phyloP scores from a whole-genome alignment of 2,113 vertebrate species.

The Calidris pygmaea region DNA sequence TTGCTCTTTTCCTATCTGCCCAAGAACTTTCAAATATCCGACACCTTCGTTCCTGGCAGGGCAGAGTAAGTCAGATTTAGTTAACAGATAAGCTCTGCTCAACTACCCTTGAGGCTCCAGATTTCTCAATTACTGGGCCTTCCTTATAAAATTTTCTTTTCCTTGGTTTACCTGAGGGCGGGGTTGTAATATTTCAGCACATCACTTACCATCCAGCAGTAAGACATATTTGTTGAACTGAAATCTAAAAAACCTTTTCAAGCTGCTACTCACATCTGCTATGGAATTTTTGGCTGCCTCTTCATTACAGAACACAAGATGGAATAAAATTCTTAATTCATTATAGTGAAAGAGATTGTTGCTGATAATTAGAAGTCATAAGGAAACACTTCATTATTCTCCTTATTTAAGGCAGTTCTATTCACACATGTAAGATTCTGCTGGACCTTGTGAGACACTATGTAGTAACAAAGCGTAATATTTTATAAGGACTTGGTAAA shows the following conservation, averaged over 20 bases:
- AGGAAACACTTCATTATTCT: background rate
- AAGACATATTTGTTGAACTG: background rate
- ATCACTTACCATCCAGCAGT: background rate
- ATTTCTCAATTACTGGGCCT: background rate
- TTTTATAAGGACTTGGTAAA: conserved; percentile 73
- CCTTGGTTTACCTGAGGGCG: background rate
- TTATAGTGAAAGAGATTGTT: background rate
- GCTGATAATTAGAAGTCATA: background rate
- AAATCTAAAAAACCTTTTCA: background rate
- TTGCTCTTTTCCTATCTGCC: background rate
- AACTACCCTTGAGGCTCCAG: background rate
- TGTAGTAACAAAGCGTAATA: conserved; percentile 63
- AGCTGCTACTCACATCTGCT: background rate
- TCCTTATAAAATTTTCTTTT: background rate
- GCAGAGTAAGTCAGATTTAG: background rate
- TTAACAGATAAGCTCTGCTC: background rate
- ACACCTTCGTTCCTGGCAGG: background rate
- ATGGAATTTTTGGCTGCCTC: background rate
- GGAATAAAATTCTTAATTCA: background rate
- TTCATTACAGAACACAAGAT: background rate
- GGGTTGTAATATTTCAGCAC: background rate
- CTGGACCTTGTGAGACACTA: background rate
- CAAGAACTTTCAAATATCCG: background rate
- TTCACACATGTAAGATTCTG: background rate
- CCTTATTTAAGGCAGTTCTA: background rate